A percentile compares a stretch with the other conserved stretches of the same genome.
phyloP scores from a whole-genome alignment of 2,888 invertebrate genomes.

The Drosophila cracens region DNA sequence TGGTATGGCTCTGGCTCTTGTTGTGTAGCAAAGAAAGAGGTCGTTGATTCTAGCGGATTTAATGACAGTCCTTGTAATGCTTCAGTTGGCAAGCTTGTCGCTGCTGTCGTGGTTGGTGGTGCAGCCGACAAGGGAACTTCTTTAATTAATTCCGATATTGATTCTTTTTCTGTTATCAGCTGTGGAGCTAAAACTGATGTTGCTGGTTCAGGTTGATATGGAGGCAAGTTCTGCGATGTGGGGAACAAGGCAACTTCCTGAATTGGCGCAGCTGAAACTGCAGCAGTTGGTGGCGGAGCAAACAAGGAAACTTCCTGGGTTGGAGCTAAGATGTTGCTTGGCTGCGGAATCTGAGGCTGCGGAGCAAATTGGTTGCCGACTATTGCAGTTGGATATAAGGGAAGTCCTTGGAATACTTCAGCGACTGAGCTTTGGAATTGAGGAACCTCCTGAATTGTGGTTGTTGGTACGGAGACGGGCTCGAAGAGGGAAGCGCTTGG shows the following conservation, averaged over 20 bases:
- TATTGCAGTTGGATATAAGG: slow-evolving; percentile 14
- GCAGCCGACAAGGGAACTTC: slow-evolving; percentile 38
- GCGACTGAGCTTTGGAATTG: background rate
- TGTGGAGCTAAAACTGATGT: background rate
- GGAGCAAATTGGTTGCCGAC: background rate
- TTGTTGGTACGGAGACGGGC: slow-evolving; percentile 1
- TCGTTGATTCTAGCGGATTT: slow-evolving; percentile 14
- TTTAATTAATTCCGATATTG: background rate
- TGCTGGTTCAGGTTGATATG: slow-evolving; percentile 2
- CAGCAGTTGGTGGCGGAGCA: slow-evolving; percentile 11
- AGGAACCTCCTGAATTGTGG: background rate
- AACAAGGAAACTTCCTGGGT: slow-evolving; percentile 10
- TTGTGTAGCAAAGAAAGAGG: slow-evolving; percentile 32
- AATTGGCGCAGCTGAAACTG: background rate
- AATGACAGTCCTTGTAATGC: slow-evolving; percentile 3
- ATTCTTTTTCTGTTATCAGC: background rate
- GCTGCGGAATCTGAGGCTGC: slow-evolving; percentile 10
- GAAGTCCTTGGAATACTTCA: slow-evolving; percentile 2
- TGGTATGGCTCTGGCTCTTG: background rate
- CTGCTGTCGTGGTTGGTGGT: slow-evolving; percentile 14
- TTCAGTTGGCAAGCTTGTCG: background rate
- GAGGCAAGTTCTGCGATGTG: slow-evolving; percentile 5
- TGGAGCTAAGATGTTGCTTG: background rate
- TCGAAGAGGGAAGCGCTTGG: slow-evolving; percentile 17
- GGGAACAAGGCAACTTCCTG: slow-evolving; percentile 8